Base-by-base conservation (phyloP, 37 sponge, comb jelly and placozoan genomes). In the Aplysina aerophoba region DNA sequence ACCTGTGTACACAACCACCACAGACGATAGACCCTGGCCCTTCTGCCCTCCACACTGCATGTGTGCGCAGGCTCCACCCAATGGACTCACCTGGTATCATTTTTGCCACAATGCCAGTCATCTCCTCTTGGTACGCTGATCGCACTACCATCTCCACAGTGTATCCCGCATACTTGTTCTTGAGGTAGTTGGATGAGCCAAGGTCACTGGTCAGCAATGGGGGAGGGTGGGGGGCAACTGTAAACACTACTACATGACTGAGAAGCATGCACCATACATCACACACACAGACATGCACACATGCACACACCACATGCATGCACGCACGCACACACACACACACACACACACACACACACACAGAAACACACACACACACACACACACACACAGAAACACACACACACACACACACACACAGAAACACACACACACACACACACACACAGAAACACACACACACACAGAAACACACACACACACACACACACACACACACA, bases 161-260 rank as follows among this genome's bases (percentile, higher is more conserved):
- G 87, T 94, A 94, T 28, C 93, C 93, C 69, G 94, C 91, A 88
- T 78, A 94, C 59, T 86, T 88, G 87, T 94, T 94, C 91, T 94
- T 94, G 50, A 94, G 64, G 31, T 88, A 90, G 61, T 90, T 87
- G 20, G 91, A 90, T 14, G 94, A 85, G 1, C 94, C 94, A 77
- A 84, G 83, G 21, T 85, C 94, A 56, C 93, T 93, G 72, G 3
- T 38, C 13, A 5, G 61, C 22, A 58, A 22, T n/a, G n/a, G n/a
- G n/a, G n/a, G n/a, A n/a, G n/a, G n/a, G n/a, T n/a, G n/a, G n/a
- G n/a, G n/a, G n/a, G n/a, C n/a, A n/a, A n/a, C n/a, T n/a, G n/a
- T n/a, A 8, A 8, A 44, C 50, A 44, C 50, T 39, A 37, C 20
- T 58, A 19, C 19, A 58, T 58, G 19, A 58, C 19, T 19, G 19